phyloP scores from a whole-genome alignment of 2,113 vertebrate genomes.

The Nasalis larvatus region DNA sequence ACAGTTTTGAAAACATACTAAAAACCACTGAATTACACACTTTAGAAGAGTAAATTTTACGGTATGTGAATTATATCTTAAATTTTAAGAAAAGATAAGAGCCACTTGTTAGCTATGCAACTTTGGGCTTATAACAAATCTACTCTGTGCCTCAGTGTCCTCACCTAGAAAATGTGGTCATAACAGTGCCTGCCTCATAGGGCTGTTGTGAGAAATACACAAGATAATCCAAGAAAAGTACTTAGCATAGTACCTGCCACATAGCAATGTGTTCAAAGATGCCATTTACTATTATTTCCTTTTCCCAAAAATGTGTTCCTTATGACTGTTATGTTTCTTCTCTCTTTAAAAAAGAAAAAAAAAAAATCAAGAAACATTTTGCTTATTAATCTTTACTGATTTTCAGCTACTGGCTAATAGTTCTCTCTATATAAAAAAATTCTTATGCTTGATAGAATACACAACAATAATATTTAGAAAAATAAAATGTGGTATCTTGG shows the following conservation, averaged over 20 bases:
- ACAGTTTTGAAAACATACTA: background rate
- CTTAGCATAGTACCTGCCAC: background rate
- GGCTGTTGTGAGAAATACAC: background rate
- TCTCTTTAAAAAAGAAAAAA: background rate
- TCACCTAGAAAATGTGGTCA: background rate
- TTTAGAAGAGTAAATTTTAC: background rate
- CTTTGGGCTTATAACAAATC: accelerated
- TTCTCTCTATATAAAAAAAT: background rate
- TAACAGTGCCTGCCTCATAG: accelerated
- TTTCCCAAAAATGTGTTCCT: background rate
- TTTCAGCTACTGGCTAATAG: background rate
- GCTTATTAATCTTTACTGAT: background rate
- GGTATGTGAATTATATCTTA: background rate
- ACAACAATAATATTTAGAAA: background rate
- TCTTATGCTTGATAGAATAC: background rate
- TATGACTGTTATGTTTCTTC: background rate
- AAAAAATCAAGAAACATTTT: background rate
- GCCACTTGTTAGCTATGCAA: background rate
- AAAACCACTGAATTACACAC: background rate
- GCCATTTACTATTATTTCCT: background rate
- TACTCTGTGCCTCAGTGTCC: background rate
- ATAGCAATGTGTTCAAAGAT: background rate
- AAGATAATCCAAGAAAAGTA: background rate
- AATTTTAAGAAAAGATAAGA: background rate
- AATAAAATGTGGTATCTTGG: background rate